A percentile compares a stretch with the other conserved stretches of the same genome.
Evolutionary conservation across 2,888 invertebrate genomes (phyloP).

Genomic region (Hemistola chrysoprasaria): DNA sequence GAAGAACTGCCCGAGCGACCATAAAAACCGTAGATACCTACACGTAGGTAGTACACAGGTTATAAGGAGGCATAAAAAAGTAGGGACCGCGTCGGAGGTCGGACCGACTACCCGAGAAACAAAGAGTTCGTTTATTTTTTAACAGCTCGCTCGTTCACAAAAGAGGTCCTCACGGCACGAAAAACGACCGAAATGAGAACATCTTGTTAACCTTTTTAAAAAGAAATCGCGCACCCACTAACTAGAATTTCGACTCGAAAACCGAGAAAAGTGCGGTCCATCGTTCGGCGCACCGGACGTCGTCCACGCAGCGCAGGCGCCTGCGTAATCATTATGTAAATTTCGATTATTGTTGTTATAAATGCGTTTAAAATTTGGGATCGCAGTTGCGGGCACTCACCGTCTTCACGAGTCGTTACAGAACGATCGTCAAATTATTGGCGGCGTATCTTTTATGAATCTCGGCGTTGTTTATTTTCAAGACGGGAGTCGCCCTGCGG

Average conservation of each 20-base stretch:
- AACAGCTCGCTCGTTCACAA: conserved; percentile 81
- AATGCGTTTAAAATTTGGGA: conserved; percentile 52
- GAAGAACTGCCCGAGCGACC: conserved; percentile 79
- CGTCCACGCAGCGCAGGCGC: conserved; percentile 63
- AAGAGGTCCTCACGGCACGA: conserved; percentile 76
- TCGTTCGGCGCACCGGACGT: conserved; percentile 57
- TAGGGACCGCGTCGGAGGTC: conserved; percentile 80
- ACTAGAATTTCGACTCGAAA: conserved; percentile 80
- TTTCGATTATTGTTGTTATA: conserved; percentile 60
- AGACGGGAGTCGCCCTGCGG: conserved; percentile 30
- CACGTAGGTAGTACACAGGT: conserved; percentile 82
- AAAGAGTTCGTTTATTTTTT: conserved; percentile 82
- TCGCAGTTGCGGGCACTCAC: conserved; percentile 46
- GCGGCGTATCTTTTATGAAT: conserved; percentile 46
- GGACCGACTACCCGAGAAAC: conserved; percentile 81
- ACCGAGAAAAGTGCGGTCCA: conserved; percentile 72
- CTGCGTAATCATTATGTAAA: conserved; percentile 76
- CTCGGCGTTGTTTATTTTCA: conserved; percentile 39
- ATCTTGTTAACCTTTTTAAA: conserved; percentile 81
- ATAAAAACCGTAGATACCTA: conserved; percentile 81
- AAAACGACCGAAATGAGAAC: conserved; percentile 78
- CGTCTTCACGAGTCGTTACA: conserved; percentile 53
- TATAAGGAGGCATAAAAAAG: conserved; percentile 81
- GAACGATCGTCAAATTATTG: conserved; percentile 56
- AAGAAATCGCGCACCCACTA: conserved; percentile 78